Conservation (phyloP, 2,888 invertebrate genomes). For the Caenorhabditis sp. region DNA sequence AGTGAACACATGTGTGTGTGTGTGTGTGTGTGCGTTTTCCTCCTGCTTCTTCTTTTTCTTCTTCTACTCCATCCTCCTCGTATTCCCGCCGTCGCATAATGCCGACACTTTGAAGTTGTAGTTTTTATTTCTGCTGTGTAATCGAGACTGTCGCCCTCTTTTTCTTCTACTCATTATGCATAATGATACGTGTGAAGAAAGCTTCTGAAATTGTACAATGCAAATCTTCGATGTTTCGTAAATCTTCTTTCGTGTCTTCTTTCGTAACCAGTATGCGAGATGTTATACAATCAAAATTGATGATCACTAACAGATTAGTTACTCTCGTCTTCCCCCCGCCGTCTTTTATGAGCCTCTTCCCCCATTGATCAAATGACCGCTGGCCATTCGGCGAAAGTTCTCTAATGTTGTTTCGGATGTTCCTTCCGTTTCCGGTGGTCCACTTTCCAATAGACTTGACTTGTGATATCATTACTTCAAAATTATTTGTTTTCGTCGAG, state of each 20-base stretch:
- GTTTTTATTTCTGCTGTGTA: constrained; percentile 25
- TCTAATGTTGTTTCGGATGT: constrained; percentile 6
- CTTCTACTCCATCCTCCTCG: constrained; percentile 13
- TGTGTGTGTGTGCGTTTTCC: constrained; percentile 1
- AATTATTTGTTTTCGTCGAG: constrained; percentile 1
- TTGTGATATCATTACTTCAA: constrained; percentile 34
- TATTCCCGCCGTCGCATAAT: constrained; percentile 4
- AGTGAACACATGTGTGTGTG: constrained; percentile 40
- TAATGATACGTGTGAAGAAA: constrained; percentile 16
- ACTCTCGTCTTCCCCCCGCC: background rate
- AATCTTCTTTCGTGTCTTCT: constrained; percentile 13
- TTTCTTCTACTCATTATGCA: constrained; percentile 36
- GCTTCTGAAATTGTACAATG: constrained; percentile 7
- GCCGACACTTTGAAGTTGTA: constrained; percentile 8
- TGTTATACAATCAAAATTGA: background rate
- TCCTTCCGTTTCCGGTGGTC: constrained; percentile 35
- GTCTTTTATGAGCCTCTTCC: constrained; percentile 7
- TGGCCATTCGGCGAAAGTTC: constrained; percentile 12
- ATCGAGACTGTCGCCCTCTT: constrained; percentile 33
- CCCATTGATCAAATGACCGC: constrained; percentile 4
- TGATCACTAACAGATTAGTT: background rate
- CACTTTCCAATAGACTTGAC: constrained; percentile 1
- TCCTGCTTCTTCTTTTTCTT: background rate
- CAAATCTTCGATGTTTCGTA: too few relatives aligned
- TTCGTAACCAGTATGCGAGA: background rate